Conservation (phyloP, 2,113 vertebrate species). For the Emydocephalus ijimae region DNA sequence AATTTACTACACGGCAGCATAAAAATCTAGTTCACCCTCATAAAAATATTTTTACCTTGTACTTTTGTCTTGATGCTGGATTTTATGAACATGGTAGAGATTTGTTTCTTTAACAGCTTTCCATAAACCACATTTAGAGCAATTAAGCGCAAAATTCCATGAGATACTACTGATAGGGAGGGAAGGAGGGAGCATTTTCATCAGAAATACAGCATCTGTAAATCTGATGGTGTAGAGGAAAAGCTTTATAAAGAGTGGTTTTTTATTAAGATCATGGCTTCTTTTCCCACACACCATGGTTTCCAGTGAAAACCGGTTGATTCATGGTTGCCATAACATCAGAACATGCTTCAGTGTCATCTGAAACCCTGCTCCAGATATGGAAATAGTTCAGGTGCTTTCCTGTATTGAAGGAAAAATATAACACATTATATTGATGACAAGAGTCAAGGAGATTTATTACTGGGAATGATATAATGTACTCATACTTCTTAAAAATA, state of each 20-base stretch:
- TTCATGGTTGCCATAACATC: background rate
- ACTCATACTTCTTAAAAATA: background rate
- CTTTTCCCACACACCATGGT: background rate
- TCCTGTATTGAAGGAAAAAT: constrained; percentile 8
- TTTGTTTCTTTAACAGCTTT: background rate
- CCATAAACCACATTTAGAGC: background rate
- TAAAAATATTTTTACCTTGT: background rate
- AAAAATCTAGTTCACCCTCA: background rate
- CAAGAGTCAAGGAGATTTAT: background rate
- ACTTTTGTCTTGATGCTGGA: background rate
- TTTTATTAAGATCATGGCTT: background rate
- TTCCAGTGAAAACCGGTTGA: background rate
- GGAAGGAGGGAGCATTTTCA: background rate
- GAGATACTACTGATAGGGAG: background rate
- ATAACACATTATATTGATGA: background rate
- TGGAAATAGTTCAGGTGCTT: background rate
- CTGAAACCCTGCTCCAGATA: background rate
- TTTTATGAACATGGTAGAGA: background rate
- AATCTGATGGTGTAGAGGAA: background rate
- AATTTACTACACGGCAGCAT: background rate
- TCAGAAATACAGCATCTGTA: background rate
- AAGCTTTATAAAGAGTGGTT: background rate
- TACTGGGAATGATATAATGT: background rate
- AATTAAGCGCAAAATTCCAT: background rate
- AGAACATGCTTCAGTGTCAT: background rate